A percentile compares a stretch with the other conserved stretches of the same genome.
These are phyloP conservation scores for Eremobia ochroleuca DNA, from an alignment of 2,888 invertebrate genomes.

Conservation along the genomic window DNA sequence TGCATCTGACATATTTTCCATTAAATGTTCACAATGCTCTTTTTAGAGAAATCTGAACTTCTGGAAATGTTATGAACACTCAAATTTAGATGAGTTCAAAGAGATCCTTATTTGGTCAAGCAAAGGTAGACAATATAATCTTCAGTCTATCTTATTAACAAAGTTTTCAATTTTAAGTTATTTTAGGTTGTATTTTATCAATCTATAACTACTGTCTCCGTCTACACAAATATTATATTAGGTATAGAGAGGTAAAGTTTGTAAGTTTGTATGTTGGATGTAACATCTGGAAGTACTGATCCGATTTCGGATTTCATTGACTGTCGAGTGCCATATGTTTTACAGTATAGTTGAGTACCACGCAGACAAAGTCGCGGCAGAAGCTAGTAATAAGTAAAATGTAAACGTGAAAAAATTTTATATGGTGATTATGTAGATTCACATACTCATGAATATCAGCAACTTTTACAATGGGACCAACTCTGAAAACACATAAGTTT, in stretches of 20 bases:
- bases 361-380: not conserved
- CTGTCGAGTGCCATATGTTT: not conserved
- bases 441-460: not conserved
- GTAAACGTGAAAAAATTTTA: not conserved
- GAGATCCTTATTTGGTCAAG: not conserved
- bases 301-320: too few species aligned
- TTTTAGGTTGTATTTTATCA: too few species aligned
- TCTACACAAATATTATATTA: too few species aligned
- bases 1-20: constrained; percentile 6
- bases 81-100: constrained; percentile 17
- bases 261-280: too few species aligned
- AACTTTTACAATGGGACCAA: not conserved
- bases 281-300: too few species aligned
- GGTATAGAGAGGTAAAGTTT: too few species aligned
- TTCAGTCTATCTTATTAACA: not conserved
- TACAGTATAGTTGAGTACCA: not conserved
- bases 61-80: not conserved
- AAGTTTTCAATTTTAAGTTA: too few species aligned
- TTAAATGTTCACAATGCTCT: not conserved
- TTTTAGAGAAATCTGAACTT: not conserved
- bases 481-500: not conserved
- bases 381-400: not conserved
- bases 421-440: not conserved
- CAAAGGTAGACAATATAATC: not conserved
- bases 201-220: too few species aligned